Evolutionary conservation across 2,113 vertebrate genomes (phyloP).

Genomic region (Bufo gargarizans): DNA sequence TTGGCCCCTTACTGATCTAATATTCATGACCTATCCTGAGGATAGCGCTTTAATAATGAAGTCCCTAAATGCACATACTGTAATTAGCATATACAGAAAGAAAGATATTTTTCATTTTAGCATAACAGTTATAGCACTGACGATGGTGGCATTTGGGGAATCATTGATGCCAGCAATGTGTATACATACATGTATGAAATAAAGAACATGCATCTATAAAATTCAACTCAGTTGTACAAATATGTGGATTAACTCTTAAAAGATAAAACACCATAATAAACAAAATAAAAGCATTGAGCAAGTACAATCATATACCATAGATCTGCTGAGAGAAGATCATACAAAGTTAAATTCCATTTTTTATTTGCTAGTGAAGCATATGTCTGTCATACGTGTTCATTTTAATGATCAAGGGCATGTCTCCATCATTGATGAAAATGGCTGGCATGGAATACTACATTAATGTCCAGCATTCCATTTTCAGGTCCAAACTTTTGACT

Average conservation of each 20-base stretch:
- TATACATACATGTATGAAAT: conserved; percentile 19
- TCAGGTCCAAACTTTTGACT: too few species aligned
- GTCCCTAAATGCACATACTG: neutral
- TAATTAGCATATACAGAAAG: neutral
- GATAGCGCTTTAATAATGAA: too few species aligned
- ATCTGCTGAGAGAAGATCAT: neutral
- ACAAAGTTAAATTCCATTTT: neutral
- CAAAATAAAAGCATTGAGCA: conserved; percentile 3
- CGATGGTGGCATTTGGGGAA: neutral
- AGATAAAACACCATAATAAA: conserved; percentile 13
- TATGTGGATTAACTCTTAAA: neutral
- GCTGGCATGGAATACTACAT: too few species aligned
- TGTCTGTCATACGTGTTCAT: neutral
- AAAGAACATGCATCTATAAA: conserved; percentile 40
- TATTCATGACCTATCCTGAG: too few species aligned
- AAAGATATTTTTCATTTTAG: neutral
- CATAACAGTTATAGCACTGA: neutral
- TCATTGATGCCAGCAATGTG: neutral
- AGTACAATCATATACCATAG: neutral
- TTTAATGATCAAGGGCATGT: too few species aligned
- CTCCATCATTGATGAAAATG: too few species aligned
- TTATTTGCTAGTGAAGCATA: neutral
- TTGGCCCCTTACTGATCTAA: too few species aligned
- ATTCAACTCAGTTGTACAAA: neutral
- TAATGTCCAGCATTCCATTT: too few species aligned